These are phyloP conservation scores for Mycteria americana DNA, from an alignment of 2,797 vertebrate genomes.

Conservation along the genomic window DNA sequence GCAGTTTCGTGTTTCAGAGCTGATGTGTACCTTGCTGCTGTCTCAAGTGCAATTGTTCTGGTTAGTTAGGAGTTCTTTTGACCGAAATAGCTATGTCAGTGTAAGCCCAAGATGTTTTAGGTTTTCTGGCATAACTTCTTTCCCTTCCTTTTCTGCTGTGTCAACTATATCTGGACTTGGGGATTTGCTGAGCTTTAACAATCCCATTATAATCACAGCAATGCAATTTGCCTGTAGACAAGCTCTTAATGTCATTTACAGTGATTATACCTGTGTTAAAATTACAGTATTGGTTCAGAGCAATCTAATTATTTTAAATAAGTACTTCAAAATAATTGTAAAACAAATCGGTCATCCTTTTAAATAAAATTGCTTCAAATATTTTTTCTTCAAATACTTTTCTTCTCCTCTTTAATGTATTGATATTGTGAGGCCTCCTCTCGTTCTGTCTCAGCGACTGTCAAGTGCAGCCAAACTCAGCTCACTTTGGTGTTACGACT, in stretches of 20 bases:
- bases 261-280: conserved; percentile 26
- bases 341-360: neutral
- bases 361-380: neutral
- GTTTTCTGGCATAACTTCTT: neutral
- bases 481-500: rapidly evolving
- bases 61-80: neutral
- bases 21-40: neutral
- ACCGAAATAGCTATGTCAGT: neutral
- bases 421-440: neutral
- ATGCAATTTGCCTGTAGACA: conserved; percentile 46
- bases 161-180: neutral
- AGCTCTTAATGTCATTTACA: conserved; percentile 49
- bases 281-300: neutral
- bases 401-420: neutral
- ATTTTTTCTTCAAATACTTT: neutral
- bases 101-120: neutral
- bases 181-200: conserved; percentile 3
- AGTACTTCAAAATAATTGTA: neutral
- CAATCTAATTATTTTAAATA: neutral
- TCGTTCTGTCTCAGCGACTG: neutral
- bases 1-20: neutral
- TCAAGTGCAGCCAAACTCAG: neutral
- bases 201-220: conserved; percentile 30
- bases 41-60: neutral
- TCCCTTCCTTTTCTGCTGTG: neutral